Evolutionary conservation across 1,140 invertebrate species (phyloP), one percentile per base, ranked within the genome.

Genomic region (Danaus melanippus): DNA sequence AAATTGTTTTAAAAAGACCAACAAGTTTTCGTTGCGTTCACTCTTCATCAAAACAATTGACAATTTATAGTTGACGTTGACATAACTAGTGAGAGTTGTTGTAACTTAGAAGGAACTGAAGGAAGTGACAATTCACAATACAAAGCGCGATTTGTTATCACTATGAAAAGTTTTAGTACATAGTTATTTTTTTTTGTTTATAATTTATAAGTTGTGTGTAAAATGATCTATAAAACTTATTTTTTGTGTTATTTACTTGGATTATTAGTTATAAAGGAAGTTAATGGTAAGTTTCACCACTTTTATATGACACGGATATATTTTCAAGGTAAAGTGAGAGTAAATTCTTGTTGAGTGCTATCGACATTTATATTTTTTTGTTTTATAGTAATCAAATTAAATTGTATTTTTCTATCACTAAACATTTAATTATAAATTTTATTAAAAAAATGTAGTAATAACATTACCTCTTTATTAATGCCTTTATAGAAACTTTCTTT

Each of bases 291-390:
- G 82, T 85, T 68, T 68, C 58, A n/a, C 48, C 56, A 52, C 39
- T 63, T 43, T 64, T 64, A 42, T 68, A 58, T 77, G 62, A 70
- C 64, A 73, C 66, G 70, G 62, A 70, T 73, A 66, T 64, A 58
- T 69, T 74, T 78, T 79, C 82, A 85, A 85, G 82, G 82, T 76
- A 69, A 85, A 83, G 80, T 82, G 79, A 80, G 79, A 83, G 77
- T 80, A 58, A 50, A 50, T 44, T 49, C 2, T 53, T 32, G 46
- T 51, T 46, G 9, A 46, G 8, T 58, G 39, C 3, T 46, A 32
- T 32, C 21, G 7, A 32, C 4, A 8, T 32, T 32, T 32, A 32
- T 2, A 32, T 32, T 32, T 32, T 32, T 3, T 32, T 32, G 21
- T 32, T 32, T 32, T 32, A 32, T 32, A 32, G 4, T 1, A 8